Conservation (phyloP, 2,113 vertebrate genomes). For the Vimba vimba region DNA sequence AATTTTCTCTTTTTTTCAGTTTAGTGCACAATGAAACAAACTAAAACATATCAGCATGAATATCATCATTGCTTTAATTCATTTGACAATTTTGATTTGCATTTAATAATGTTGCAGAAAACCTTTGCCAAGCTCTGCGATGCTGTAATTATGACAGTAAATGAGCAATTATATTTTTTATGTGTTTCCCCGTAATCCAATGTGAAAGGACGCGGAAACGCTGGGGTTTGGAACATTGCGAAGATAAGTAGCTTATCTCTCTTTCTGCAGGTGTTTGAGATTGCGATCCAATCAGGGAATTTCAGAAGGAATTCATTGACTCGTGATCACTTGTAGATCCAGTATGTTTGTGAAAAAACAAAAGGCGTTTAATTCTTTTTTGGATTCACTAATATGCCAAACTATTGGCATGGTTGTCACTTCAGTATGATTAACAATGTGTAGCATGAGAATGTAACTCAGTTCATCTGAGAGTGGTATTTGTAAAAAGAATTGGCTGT, state of each 20-base stretch:
- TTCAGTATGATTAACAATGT: neutral
- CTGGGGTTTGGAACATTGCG: slow-evolving; percentile 31
- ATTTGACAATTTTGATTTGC: slow-evolving; percentile 15
- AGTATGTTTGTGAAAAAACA: slow-evolving; percentile 57
- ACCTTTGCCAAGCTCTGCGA: slow-evolving; percentile 36
- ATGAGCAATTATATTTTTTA: slow-evolving; percentile 51
- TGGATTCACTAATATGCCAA: slow-evolving; percentile 17
- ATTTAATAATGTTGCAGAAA: slow-evolving; percentile 31
- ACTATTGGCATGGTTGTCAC: neutral
- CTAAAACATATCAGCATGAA: neutral
- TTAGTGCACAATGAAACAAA: neutral
- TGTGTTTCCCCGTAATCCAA: slow-evolving; percentile 44
- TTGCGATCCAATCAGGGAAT: slow-evolving; percentile 69
- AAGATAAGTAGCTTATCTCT: slow-evolving; percentile 78
- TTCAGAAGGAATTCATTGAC: slow-evolving; percentile 73
- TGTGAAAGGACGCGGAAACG: slow-evolving; percentile 55
- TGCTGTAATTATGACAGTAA: slow-evolving; percentile 49
- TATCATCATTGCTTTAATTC: neutral
- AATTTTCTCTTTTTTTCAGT: neutral
- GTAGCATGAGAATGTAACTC: neutral
- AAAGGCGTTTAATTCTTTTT: slow-evolving; percentile 33
- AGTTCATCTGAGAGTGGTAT: neutral
- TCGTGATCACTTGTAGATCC: slow-evolving; percentile 62
- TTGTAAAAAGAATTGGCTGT: neutral
- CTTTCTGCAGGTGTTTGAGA: slow-evolving; percentile 67